A percentile compares a stretch with the other conserved stretches of the same genome.
Conservation (phyloP, 2,797 vertebrate species). For the Sciurus carolinensis region DNA sequence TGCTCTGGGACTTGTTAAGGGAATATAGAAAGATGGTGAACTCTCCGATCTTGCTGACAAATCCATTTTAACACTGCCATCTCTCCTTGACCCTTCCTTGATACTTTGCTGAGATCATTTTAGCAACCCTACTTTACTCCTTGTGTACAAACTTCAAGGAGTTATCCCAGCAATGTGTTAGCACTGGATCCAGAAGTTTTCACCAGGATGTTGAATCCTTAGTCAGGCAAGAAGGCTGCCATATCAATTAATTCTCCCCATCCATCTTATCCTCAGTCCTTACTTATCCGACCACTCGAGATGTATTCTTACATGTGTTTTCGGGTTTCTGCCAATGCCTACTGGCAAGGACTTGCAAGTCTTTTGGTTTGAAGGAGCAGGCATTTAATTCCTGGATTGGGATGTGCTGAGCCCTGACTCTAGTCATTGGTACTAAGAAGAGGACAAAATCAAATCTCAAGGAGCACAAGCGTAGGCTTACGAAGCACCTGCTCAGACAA, state of each 20-base stretch:
- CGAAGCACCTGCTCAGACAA: slow-evolving; percentile 12
- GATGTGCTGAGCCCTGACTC: not conserved
- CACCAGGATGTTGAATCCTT: slow-evolving; percentile 17
- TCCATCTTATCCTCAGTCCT: not conserved
- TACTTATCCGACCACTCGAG: not conserved
- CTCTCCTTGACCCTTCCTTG: not conserved
- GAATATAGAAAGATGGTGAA: not conserved
- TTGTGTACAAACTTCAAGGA: not conserved
- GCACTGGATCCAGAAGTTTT: slow-evolving; percentile 27
- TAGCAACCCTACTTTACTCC: slow-evolving; percentile 9
- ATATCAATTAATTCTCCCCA: not conserved
- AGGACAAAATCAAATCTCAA: not conserved
- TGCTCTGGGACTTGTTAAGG: not conserved
- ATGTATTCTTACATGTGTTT: not conserved
- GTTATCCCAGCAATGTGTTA: not conserved
- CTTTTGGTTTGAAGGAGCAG: not conserved
- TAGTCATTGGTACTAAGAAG: not conserved
- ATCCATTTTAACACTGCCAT: slow-evolving; percentile 1
- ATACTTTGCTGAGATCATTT: slow-evolving; percentile 51
- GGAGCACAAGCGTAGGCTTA: not conserved
- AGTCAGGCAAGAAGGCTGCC: slow-evolving; percentile 5
- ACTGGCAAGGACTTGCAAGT: not conserved
- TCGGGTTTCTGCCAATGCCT: not conserved
- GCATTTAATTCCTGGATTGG: slow-evolving; percentile 15
- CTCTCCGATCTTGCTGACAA: slow-evolving; percentile 39